Evolutionary conservation across 2,888 invertebrate genomes (phyloP), one percentile per base, ranked within the genome.

Genomic region (Drosophila kuntzei): DNA sequence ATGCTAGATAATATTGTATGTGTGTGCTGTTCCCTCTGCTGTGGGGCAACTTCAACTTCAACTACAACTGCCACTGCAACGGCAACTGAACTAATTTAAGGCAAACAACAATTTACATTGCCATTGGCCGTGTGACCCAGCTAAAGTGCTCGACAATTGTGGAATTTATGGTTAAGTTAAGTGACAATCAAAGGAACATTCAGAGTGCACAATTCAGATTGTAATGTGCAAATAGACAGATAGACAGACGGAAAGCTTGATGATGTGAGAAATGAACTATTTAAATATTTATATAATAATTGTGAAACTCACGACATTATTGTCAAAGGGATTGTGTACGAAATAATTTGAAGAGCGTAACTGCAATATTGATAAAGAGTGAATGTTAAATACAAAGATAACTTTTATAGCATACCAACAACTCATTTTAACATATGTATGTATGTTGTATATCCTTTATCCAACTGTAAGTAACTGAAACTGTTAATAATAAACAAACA

Each of bases 1-100:
- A 74, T 72, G 76, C 71, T 68, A 85, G 82, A 83, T 82, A 85
- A 80, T 81, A 80, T 76, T 50, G 22, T 37, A 59, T 20, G n/a
- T 32, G 20, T 25, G 14, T 18, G 16, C 8, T n/a, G 9, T n/a
- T 39, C 34, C 18, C 41, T n/a, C 22, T 29, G 22, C 54, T 37
- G 27, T 14, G 41, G 27, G 41, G 22, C 34, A 49, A 20, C 34
- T 18, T 12, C 32, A 29, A 46, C 9, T 9, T 9, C 37, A 25
- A 51, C 14, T 8, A 1, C 37, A 27, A 37, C 25, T 37, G 4
- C 49, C 34, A 22, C 22, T n/a, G 11, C 9, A 41, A 49, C 18
- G 14, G 43, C 36, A 57, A 37, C 41, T 50, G 60, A 41, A 64
- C 64, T 76, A 75, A 76, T 64, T 76, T 63, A 39, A 50, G 59